Evolutionary conservation across 2,888 invertebrate genomes (phyloP).

Genomic region (Hyles lineata): DNA sequence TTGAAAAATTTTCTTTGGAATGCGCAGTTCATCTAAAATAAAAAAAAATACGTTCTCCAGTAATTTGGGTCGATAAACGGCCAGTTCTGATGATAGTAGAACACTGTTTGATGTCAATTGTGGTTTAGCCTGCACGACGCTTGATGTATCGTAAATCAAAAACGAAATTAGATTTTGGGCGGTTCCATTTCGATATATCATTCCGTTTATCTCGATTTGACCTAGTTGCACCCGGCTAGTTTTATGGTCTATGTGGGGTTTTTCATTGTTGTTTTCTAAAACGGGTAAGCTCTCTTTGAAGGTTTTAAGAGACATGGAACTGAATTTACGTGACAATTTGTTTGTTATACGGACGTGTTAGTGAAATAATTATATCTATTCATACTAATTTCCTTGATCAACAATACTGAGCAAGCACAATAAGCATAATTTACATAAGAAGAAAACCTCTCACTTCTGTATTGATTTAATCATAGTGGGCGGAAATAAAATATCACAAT

Average conservation of each 20-base stretch:
- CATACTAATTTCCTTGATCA: background rate
- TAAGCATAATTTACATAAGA: too few species aligned
- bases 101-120: conserved; percentile 7
- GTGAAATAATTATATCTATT: background rate
- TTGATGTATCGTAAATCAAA: conserved; percentile 27
- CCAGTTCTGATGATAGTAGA: background rate
- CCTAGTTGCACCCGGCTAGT: conserved; percentile 11
- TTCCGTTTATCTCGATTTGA: conserved; percentile 21
- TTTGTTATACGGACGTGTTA: background rate
- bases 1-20: too few species aligned
- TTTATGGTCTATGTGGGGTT: background rate
- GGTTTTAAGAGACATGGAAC: background rate
- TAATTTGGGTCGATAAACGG: conserved; percentile 5
- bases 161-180: conserved; percentile 24
- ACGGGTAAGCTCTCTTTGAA: too few species aligned
- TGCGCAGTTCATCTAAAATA: too few species aligned
- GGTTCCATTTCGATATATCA: conserved; percentile 24
- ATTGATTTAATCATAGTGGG: too few species aligned
- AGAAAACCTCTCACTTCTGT: too few species aligned
- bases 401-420: background rate
- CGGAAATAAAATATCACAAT: too few species aligned
- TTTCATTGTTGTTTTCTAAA: background rate
- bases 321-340: background rate
- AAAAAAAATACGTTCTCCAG: background rate
- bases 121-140: conserved; percentile 13